Base-by-base conservation (phyloP, 1,140 invertebrate genomes). In the Heliothis subflexa region DNA sequence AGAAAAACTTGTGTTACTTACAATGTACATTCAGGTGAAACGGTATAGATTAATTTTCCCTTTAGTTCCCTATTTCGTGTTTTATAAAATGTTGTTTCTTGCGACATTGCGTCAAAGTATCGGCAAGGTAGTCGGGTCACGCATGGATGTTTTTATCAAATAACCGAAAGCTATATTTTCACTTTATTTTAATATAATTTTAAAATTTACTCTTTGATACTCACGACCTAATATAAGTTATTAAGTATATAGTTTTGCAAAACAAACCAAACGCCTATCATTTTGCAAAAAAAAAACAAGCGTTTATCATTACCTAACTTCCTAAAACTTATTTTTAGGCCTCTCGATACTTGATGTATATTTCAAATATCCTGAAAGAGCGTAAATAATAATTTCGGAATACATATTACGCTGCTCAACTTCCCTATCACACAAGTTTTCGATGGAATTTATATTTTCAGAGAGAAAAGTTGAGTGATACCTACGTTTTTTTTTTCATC, bases 331-430 rank as follows among this genome's bases (percentile, higher is more conserved):
- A 40, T 40, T 40, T 40, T 40, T 40, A 40, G 33, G 33, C 9
- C 0, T 40, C 33, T 40, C 33, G 33, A 40, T 9, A 14, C 64
- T 68, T 25, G 47, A 50, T 25, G 21, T 68, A 50, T 52, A 5
- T 68, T 14, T 13, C 7, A 68, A 68, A 14, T 18, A 2, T 49
- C n/a, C 18, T 49, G 16, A 40, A 66, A 66, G 25, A 28, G n/a
- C 12, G 9, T 18, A 68, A 50, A 25, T 25, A 21, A 68, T 18
- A 64, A 64, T 45, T 18, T 12, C n/a, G 9, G 18, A 21, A 52
- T 77, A 13, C 49, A 62, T 25, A 77, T 77, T 75, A 28, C 62
- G 62, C 50, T 75, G 62, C 62, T 75, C 21, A 62, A 45, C 74
- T 77, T 62, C 45, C 18, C 33, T 64, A 64, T 62, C 18, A 75